These are phyloP conservation scores for Pterocles orientalis DNA, from an alignment of 2,113 vertebrate genomes.

Conservation along the genomic window DNA sequence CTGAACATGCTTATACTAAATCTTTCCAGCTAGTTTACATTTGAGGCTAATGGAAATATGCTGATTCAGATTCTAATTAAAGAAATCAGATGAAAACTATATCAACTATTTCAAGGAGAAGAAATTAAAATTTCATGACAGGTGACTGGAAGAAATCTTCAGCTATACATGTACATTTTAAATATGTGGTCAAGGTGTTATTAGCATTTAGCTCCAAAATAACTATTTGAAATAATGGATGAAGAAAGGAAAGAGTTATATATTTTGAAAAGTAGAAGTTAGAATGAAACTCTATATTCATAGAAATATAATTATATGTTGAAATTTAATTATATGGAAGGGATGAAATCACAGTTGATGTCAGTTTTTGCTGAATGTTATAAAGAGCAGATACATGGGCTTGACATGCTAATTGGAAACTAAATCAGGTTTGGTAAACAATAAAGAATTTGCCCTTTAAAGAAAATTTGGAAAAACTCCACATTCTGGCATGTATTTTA, in stretches of 20 bases:
- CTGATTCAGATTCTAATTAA: slow-evolving; percentile 21
- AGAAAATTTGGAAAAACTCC: neutral
- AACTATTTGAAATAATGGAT: neutral
- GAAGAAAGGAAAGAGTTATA: neutral
- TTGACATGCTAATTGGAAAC: slow-evolving; percentile 60
- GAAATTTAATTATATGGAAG: slow-evolving; percentile 55
- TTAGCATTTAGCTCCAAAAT: neutral
- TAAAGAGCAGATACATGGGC: slow-evolving; percentile 39
- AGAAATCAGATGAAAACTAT: neutral
- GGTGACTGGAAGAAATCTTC: neutral
- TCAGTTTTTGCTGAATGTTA: slow-evolving; percentile 34
- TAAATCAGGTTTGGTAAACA: slow-evolving; percentile 32
- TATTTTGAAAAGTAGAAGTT: slow-evolving; percentile 6
- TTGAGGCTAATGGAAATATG: neutral
- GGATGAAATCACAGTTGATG: slow-evolving; percentile 52
- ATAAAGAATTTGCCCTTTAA: slow-evolving; percentile 36
- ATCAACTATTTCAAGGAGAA: neutral
- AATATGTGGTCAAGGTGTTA: neutral
- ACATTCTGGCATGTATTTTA: neutral
- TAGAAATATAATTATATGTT: slow-evolving; percentile 45
- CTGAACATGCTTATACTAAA: neutral
- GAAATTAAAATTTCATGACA: slow-evolving; percentile 1
- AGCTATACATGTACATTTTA: neutral
- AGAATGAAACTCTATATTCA: neutral
- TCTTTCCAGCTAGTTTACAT: neutral